These are phyloP conservation scores for Margaritifera margaritifera DNA, from an alignment of 2,888 invertebrate genomes.

Conservation along the genomic window DNA sequence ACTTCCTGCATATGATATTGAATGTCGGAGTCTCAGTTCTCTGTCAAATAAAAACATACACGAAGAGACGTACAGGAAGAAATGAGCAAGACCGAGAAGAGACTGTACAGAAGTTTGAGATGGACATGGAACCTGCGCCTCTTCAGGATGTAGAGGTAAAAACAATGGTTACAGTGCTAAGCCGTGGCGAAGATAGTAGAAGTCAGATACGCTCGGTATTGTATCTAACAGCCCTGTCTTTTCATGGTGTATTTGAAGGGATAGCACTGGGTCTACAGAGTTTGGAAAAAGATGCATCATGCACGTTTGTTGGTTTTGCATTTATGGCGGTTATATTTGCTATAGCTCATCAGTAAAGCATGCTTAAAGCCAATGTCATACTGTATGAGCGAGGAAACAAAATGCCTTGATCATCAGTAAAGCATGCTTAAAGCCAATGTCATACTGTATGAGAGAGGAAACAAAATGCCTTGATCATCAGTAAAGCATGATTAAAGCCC, in stretches of 20 bases:
- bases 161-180: constrained; percentile 59
- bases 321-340: no score
- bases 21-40: constrained; percentile 39
- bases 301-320: no score
- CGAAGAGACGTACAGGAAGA: not conserved
- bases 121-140: constrained; percentile 45
- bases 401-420: no score
- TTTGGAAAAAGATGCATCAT: constrained; percentile 43
- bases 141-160: constrained; percentile 56
- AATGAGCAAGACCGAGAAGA: constrained; percentile 22
- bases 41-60: constrained; percentile 19
- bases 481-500: constrained; percentile 8
- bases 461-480: no score
- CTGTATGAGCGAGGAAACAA: no score
- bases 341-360: constrained; percentile 12
- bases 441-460: no score
- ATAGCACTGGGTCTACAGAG: constrained; percentile 62
- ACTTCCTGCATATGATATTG: constrained; percentile 26
- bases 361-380: no score
- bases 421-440: no score
- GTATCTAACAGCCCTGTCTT: constrained; percentile 60
- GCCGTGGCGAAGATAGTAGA: constrained; percentile 49
- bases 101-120: constrained; percentile 17
- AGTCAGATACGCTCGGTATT: constrained; percentile 60
- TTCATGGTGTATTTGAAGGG: constrained; percentile 66